Evolutionary conservation across 1,140 invertebrate genomes (phyloP).

Genomic region (Aphidius ervi): DNA sequence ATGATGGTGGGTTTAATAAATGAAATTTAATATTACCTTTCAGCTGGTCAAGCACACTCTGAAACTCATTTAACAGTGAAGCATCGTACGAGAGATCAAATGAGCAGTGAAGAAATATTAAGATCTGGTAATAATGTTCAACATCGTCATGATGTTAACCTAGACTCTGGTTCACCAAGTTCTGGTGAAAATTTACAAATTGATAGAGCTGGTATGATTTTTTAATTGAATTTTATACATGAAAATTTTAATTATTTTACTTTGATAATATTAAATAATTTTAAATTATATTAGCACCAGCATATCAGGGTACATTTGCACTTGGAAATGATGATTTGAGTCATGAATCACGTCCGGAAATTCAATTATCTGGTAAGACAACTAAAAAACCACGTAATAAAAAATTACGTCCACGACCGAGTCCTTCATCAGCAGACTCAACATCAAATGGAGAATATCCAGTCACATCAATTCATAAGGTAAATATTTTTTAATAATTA

Average conservation of each 20-base stretch:
- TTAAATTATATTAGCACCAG: constrained; percentile 33
- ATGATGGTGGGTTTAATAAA: neutral
- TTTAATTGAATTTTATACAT: constrained; percentile 3
- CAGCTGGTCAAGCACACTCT: constrained; percentile 68
- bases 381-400: constrained; percentile 43
- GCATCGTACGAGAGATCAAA: constrained; percentile 69
- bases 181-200: constrained; percentile 46
- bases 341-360: constrained; percentile 48
- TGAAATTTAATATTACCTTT: constrained; percentile 14
- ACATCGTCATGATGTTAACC: constrained; percentile 42
- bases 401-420: constrained; percentile 38
- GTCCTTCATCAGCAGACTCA: constrained; percentile 36
- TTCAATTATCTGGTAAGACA: constrained; percentile 31
- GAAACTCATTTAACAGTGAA: constrained; percentile 70
- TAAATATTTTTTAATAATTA: constrained; percentile 26
- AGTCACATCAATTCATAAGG: constrained; percentile 46
- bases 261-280: constrained; percentile 16
- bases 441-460: constrained; percentile 43
- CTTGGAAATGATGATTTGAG: constrained; percentile 59
- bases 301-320: constrained; percentile 38
- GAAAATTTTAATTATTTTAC: constrained; percentile 5
- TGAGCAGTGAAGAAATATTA: constrained; percentile 71
- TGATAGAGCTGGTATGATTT: constrained; percentile 42
- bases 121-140: constrained; percentile 47
- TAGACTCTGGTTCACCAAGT: constrained; percentile 42